Base-by-base conservation (phyloP, 2,888 invertebrate species). In the Pammene aurita region DNA sequence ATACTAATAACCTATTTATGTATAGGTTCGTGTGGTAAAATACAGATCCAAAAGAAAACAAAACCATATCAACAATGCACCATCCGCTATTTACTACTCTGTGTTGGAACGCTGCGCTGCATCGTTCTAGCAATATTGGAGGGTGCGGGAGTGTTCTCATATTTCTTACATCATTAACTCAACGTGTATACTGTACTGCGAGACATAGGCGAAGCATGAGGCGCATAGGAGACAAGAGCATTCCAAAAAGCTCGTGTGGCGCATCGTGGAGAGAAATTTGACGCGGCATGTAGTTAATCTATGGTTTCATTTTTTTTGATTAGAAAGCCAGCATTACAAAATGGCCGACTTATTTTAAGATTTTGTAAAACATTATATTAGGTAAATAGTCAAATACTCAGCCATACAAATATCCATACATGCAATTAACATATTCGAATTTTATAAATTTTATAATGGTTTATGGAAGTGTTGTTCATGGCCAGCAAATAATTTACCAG, bases 121-220 rank as follows among this genome's bases (percentile, higher is more conserved):
- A 66, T 56, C 68, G 73, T 76, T 73, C 56, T 16, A 63, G 69
- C 73, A 77, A 79, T 80, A 82, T 80, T 77, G 79, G 78, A 78
- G 78, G 77, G 77, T 76, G 73, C 72, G 70, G 71, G 71, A 73
- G 76, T 72, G 77, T 72, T 81, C 85, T 89, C 86, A 84, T 86
- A 86, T 89, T 89, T 86, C 87, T 87, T 86, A 84, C 86, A 82
- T 88, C 89, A 87, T 88, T 89, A 89, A 83, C 76, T 80, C 75
- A 75, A 78, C 80, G 78, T 78, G 76, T 52, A 34, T 7, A 38
- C n/a, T n/a, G 26, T 76, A 75, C 70, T 52, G 57, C 38, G 38
- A 34, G 52, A 26, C n/a, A 42, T 26, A 54, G 5, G 48, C 18
- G 42, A 38, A 35, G 64, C 38, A 18, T 26, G 44, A 56, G 48